Base-by-base conservation (phyloP, 2,797 vertebrate genomes). In the Hirundo rustica region DNA sequence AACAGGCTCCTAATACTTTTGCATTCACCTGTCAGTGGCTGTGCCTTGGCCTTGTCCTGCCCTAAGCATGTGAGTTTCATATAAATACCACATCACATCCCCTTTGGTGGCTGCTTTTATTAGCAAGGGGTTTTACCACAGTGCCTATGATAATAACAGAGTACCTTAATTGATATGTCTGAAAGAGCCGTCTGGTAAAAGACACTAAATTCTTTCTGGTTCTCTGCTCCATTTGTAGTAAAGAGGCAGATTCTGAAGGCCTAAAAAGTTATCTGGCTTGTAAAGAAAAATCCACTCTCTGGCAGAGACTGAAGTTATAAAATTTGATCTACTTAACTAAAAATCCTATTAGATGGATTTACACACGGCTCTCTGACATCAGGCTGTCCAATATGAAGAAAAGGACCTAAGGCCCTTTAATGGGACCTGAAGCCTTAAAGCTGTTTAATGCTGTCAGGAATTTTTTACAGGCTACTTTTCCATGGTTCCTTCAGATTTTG, bases 271-370 rank as follows among this genome's bases (percentile, higher is more conserved):
- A 85, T 85, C 83, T 89, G 60, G 3, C 45, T 82, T 90, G 45
- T 73, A 87, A 77, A 95, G 67, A 92, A 93, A 93, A 95, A 91
- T 85, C 57, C 75, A 85, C 40, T 87, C 29, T 85, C 68, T 89
- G 23, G 10, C 72, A 93, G 73, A 87, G 61, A 68, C 84, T 83
- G 58, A 44, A 89, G 51, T 77, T 94, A 75, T 26, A 88, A 96
- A 94, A 93, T 93, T 92, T 89, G 92, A 95, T 94, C 95, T 96
- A 92, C 81, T 97, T 96, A 97, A 86, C 30, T 87, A 72, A 92
- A 96, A 96, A 97, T 97, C 95, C 95, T 92, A 88, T 95, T 96
- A 96, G 87, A 55, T 89, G 89, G 92, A 93, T 96, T 96, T 95
- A 80, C 68, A 77, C 68, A 50, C 88, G 68, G 44, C 13, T 96